Evolutionary conservation across 2,113 vertebrate species (phyloP).

Genomic region (Cairina moschata): DNA sequence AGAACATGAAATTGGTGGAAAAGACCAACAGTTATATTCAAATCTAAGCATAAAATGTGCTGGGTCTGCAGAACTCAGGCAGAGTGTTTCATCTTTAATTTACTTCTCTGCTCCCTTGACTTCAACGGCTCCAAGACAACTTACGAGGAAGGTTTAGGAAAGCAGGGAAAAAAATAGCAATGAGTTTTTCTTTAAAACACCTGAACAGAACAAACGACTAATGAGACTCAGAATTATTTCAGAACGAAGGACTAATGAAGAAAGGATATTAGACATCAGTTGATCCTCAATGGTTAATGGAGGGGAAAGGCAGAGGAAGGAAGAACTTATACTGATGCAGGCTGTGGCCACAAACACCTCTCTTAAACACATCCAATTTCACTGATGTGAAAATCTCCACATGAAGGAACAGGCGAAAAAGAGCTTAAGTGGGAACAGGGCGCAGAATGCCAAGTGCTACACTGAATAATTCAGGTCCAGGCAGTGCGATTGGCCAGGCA

Average conservation of each 20-base stretch:
- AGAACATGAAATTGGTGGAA: neutral
- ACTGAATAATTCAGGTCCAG: slow-evolving; percentile 56
- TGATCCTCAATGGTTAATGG: slow-evolving; percentile 36
- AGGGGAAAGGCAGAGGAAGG: slow-evolving; percentile 25
- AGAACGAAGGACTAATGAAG: slow-evolving; percentile 33
- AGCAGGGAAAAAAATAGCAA: neutral
- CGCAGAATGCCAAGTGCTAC: slow-evolving; percentile 55
- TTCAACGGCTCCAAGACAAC: slow-evolving; percentile 7
- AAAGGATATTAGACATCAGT: slow-evolving; percentile 13
- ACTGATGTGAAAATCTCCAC: slow-evolving; percentile 67
- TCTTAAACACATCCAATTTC: slow-evolving; percentile 68
- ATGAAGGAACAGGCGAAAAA: slow-evolving; percentile 63
- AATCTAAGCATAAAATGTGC: slow-evolving; percentile 43
- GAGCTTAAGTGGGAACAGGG: slow-evolving; percentile 63
- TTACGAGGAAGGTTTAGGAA: neutral
- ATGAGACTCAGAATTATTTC: slow-evolving; percentile 34
- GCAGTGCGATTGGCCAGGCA: slow-evolving; percentile 53
- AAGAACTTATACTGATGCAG: slow-evolving; percentile 1
- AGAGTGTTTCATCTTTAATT: slow-evolving; percentile 36
- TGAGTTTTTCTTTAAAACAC: neutral
- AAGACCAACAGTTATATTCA: neutral
- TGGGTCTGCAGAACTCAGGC: neutral
- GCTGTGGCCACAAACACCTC: slow-evolving; percentile 36
- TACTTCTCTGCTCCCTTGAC: slow-evolving; percentile 29
- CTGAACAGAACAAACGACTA: slow-evolving; percentile 32